Percentiles rank a stretch among this genome's conserved stretches.
These are phyloP conservation scores for Sarotherodon lohbergeri DNA, from an alignment of 2,113 vertebrate genomes.

Conservation along the genomic window DNA sequence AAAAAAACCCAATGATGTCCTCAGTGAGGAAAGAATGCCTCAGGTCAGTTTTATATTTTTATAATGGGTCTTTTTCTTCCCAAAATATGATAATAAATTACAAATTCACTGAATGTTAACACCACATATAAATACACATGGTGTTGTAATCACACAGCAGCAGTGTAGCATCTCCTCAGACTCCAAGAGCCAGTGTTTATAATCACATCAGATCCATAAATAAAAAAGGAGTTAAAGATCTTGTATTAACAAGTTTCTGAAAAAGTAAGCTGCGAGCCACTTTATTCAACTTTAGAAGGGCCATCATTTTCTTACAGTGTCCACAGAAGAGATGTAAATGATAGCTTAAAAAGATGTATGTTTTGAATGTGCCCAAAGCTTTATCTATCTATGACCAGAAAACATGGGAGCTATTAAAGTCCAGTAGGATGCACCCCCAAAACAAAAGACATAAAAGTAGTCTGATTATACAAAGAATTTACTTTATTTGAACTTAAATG, in stretches of 20 bases:
- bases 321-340: not conserved
- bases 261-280: not conserved
- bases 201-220: not conserved
- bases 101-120: not conserved
- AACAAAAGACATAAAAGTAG: not conserved
- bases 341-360: not conserved
- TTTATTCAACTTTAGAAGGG: not conserved
- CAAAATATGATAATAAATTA: not conserved
- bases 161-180: not conserved
- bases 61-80: not conserved
- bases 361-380: not conserved
- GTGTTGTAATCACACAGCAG: not conserved
- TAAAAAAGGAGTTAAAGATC: not conserved
- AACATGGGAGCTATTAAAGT: not conserved
- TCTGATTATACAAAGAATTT: not conserved
- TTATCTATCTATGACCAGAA: not conserved
- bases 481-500: not conserved
- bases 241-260: not conserved
- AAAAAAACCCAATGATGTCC: rapidly evolving
- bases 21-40: not conserved
- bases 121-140: not conserved
- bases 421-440: not conserved
- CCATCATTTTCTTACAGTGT: not conserved
- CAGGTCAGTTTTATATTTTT: not conserved
- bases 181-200: not conserved